phyloP scores from a whole-genome alignment of 2,888 invertebrate species.

The Diarsia rubi region DNA sequence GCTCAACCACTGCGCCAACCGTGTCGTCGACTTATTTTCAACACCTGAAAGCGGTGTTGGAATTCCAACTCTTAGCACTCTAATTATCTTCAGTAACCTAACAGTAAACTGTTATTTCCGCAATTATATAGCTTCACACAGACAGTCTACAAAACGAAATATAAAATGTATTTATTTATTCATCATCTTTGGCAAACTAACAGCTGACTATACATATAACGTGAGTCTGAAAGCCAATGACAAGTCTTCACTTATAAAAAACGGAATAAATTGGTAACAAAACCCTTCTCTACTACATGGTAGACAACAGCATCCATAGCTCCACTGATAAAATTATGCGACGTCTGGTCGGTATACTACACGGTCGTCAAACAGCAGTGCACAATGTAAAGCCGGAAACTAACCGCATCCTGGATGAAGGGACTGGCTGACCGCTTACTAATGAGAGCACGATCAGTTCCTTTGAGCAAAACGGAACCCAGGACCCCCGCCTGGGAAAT shows the following conservation, averaged over 20 bases:
- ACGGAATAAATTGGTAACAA: neutral
- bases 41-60: no score
- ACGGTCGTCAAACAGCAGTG: slow-evolving; percentile 30
- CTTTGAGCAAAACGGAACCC: slow-evolving; percentile 30
- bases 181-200: no score
- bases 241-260: no score
- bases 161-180: no score
- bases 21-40: no score
- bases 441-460: slow-evolving; percentile 39
- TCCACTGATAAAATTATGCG: slow-evolving; percentile 31
- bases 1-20: no score
- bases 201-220: no score
- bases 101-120: no score
- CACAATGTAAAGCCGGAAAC: slow-evolving; percentile 48
- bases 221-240: no score
- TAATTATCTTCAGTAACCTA: neutral
- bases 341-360: neutral
- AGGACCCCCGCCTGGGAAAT: neutral
- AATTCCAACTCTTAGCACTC: neutral
- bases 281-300: neutral
- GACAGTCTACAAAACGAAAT: no score
- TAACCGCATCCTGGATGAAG: slow-evolving; percentile 52
- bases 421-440: slow-evolving; percentile 41
- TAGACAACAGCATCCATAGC: neutral
- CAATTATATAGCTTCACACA: no score